phyloP scores from a whole-genome alignment of 2,113 vertebrate genomes.

The Galbula dea region DNA sequence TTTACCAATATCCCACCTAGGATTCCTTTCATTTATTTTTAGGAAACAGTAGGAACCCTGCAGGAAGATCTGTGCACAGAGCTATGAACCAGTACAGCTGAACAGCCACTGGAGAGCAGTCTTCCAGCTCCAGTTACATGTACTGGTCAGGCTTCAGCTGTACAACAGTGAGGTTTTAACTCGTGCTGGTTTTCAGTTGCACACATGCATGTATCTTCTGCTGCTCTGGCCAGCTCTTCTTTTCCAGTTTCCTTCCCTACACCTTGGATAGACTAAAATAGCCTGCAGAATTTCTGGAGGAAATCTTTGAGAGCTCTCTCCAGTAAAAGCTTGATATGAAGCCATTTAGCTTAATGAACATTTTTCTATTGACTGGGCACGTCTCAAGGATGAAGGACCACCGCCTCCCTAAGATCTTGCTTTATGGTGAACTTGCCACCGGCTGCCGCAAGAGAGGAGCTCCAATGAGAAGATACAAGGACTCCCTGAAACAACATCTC shows the following conservation, averaged over 20 bases:
- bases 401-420: too few relatives aligned
- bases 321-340: constrained; percentile 28
- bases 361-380: constrained; percentile 32
- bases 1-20: not conserved
- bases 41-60: rapidly evolving
- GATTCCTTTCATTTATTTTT: not conserved
- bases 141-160: not conserved
- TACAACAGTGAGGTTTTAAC: not conserved
- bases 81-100: not conserved
- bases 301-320: constrained; percentile 24
- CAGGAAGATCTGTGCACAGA: not conserved
- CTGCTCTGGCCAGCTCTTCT: constrained; percentile 8
- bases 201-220: not conserved
- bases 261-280: constrained; percentile 3
- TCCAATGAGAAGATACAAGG: too few relatives aligned
- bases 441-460: too few relatives aligned
- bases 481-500: too few relatives aligned
- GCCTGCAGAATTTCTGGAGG: constrained; percentile 7
- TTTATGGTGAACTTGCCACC: too few relatives aligned
- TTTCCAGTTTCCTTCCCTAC: constrained; percentile 28
- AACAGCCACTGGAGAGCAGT: constrained; percentile 18
- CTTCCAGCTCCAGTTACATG: not conserved
- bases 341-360: constrained; percentile 14
- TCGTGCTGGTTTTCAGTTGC: not conserved
- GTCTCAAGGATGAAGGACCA: too few relatives aligned